A percentile compares a stretch with the other conserved stretches of the same genome.
Evolutionary conservation across 1,140 invertebrate genomes (phyloP).

Genomic region (Myzus persicae): DNA sequence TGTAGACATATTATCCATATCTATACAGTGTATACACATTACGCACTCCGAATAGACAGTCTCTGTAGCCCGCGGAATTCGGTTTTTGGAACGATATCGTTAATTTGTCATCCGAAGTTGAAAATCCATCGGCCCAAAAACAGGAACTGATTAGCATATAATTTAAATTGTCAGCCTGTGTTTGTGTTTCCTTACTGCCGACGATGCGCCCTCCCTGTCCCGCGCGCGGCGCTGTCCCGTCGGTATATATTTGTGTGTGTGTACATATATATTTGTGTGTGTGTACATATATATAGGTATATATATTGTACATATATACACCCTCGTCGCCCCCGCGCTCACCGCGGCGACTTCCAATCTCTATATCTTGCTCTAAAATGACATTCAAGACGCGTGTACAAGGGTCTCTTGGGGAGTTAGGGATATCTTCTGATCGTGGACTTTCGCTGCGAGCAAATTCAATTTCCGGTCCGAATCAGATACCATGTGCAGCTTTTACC

Average conservation of each 20-base stretch:
- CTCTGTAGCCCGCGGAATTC: background rate
- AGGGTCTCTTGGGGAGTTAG: constrained; percentile 53
- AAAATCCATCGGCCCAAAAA: constrained; percentile 46
- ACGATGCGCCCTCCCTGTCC: background rate
- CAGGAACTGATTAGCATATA: constrained; percentile 56
- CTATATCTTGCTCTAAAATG: constrained; percentile 47
- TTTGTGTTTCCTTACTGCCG: constrained; percentile 41
- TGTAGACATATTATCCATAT: too few species aligned
- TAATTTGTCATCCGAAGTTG: constrained; percentile 39
- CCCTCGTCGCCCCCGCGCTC: background rate
- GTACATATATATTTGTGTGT: background rate
- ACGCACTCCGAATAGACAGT: background rate
- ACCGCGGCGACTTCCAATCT: constrained; percentile 21
- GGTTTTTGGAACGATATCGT: constrained; percentile 14
- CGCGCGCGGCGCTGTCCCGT: background rate
- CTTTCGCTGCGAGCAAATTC: constrained; percentile 55
- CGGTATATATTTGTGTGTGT: background rate
- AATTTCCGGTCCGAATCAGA: constrained; percentile 59
- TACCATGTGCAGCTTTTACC: constrained; percentile 49
- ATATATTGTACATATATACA: background rate
- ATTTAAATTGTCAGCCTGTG: constrained; percentile 43
- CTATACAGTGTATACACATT: too few species aligned
- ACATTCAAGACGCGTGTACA: constrained; percentile 56
- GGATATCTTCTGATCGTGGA: constrained; percentile 58
- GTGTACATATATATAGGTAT: background rate